Base-by-base conservation (phyloP, 1,140 invertebrate genomes). In the Babylonia areolata region DNA sequence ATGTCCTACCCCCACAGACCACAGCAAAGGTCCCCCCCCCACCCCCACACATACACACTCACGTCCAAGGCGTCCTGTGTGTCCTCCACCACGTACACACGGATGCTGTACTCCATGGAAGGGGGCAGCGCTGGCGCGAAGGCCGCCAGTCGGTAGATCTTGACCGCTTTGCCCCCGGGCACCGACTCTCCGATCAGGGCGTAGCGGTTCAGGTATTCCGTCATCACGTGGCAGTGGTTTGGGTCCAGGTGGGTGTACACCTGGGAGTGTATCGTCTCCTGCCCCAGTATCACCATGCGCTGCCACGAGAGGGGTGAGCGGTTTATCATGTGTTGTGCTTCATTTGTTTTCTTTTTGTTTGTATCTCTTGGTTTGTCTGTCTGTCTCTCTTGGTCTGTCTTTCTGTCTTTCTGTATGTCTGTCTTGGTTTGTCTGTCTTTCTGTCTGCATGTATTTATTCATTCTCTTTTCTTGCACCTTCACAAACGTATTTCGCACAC, bases 191-290 rank as follows among this genome's bases (percentile, higher is more conserved):
- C 98, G 3, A 98, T 97, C 51, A 99, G 94, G 11, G 97, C 97
- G 94, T 98, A 98, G 54, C 97, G 96, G 3, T 97, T 96, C 81
- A 99, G 95, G 90, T 97, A 96, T 92, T 99, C 98, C 1, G 97
- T 97, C 89, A 99, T 97, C 83, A 99, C 95, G 94, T 97, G 98
- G 86, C 97, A 97, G 94, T 97, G 96, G 87, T 96, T 96, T 81
- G 96, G 95, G 93, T 99, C 98, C 73, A 99, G 95, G 93, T 99
- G 98, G 39, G 97, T 97, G 93, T 98, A 99, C 54, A 98, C 96
- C 15, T 97, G 97, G 0, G 98, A 99, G 94, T 99, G 98, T 89
- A 99, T 98, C 11, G 98, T 98, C 94, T 99, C 98, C 94, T 98
- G 97, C 1, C 98, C 98, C 31, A 99, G 95, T 15, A 97, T 97